Evolutionary conservation across 2,888 invertebrate species (phyloP).

Genomic region (Lamproptera curius): DNA sequence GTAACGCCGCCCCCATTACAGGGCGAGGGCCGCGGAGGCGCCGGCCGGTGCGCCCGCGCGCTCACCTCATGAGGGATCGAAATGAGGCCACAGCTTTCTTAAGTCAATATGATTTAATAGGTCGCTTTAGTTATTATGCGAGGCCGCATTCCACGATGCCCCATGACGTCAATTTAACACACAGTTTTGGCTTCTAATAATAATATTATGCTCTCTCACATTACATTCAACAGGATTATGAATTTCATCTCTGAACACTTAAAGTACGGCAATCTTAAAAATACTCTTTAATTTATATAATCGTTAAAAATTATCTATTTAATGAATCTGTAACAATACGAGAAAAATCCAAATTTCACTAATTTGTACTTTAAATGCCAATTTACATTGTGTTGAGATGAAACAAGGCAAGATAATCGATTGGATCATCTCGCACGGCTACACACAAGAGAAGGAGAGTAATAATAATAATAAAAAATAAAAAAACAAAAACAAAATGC

Average conservation of each 20-base stretch:
- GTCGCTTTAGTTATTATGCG: slow-evolving; percentile 20
- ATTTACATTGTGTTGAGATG: slow-evolving; percentile 73
- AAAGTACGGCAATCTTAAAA: slow-evolving; percentile 75
- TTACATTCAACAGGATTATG: slow-evolving; percentile 66
- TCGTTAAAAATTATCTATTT: slow-evolving; percentile 69
- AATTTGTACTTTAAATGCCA: slow-evolving; percentile 79
- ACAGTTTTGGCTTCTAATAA: slow-evolving; percentile 38
- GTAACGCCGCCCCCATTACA: too few species aligned
- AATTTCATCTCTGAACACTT: slow-evolving; percentile 75
- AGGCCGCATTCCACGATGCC: slow-evolving; percentile 41
- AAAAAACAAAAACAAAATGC: slow-evolving; percentile 41
- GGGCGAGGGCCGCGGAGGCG: slow-evolving; percentile 30
- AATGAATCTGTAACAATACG: slow-evolving; percentile 78
- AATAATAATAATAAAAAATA: background rate
- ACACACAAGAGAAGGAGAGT: slow-evolving; percentile 24
- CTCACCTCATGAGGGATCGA: slow-evolving; percentile 47
- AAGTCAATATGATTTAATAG: slow-evolving; percentile 21
- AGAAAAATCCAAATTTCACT: slow-evolving; percentile 76
- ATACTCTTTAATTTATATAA: slow-evolving; percentile 43
- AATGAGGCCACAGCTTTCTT: slow-evolving; percentile 23
- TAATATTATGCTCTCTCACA: slow-evolving; percentile 47
- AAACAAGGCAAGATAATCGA: slow-evolving; percentile 42
- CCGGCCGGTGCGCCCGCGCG: slow-evolving; percentile 39
- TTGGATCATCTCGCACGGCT: slow-evolving; percentile 68
- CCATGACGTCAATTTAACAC: slow-evolving; percentile 40